phyloP scores from a whole-genome alignment of 2,113 vertebrate genomes.

The Kryptolebias marmoratus region DNA sequence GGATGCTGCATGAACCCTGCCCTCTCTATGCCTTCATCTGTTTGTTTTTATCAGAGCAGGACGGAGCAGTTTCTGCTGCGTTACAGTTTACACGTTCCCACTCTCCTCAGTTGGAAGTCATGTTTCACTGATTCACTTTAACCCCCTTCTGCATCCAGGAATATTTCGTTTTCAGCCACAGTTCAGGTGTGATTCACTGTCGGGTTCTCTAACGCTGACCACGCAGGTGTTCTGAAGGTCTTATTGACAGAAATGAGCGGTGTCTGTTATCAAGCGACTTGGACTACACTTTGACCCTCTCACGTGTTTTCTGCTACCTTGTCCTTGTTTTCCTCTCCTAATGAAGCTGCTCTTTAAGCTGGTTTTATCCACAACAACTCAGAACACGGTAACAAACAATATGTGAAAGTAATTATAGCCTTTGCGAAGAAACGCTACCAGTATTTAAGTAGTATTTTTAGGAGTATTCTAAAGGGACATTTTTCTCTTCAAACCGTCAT shows the following conservation, averaged over 20 bases:
- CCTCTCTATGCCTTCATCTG: conserved; percentile 1
- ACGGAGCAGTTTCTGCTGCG: conserved; percentile 6
- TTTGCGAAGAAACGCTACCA: neutral
- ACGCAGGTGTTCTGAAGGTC: conserved; percentile 8
- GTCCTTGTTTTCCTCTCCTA: neutral
- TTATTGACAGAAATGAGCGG: neutral
- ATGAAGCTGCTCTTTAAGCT: neutral
- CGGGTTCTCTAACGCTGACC: neutral
- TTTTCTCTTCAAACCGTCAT: conserved; percentile 1
- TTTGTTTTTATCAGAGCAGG: conserved; percentile 12
- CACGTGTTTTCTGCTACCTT: conserved; percentile 16
- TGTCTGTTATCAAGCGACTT: conserved; percentile 6
- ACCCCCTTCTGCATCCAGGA: neutral
- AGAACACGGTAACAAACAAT: neutral
- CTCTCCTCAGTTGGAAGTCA: neutral
- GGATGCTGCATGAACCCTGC: neutral
- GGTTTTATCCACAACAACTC: neutral
- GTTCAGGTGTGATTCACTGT: neutral
- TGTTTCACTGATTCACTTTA: neutral
- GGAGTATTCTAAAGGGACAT: conserved; percentile 4
- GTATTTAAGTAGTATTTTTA: neutral
- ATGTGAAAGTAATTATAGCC: neutral
- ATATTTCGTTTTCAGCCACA: conserved; percentile 3
- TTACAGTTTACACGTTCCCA: conserved; percentile 39
- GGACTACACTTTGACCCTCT: conserved; percentile 32